Evolutionary conservation across 2,888 invertebrate genomes (phyloP), one percentile per base, ranked within the genome.

Genomic region (Octonoba sinensis): DNA sequence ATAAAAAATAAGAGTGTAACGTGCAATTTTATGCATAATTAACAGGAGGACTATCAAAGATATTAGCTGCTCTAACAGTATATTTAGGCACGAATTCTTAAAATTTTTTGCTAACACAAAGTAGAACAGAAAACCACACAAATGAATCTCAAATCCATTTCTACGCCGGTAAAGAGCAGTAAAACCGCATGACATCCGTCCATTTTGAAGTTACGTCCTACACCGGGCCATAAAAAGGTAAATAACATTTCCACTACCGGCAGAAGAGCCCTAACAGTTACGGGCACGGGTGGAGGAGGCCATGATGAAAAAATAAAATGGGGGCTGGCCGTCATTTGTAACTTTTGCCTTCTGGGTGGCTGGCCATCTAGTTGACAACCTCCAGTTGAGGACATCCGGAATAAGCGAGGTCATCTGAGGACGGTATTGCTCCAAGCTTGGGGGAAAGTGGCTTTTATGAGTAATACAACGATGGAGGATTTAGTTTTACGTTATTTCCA

Each of bases 271-370:
- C 27, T n/a, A 24, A 51, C n/a, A 12, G 60, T 18, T 8, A 15
- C n/a, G 18, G n/a, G 27, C 44, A 27, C 22, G 44, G 47, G 27
- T 54, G 54, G 57, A 36, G 47, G 51, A 60, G 18, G 18, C 36
- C 27, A 36, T 36, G 8, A 6, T 36, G 36, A 8, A 36, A 36
- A 36, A 36, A 36, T 36, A 36, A 36, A 36, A 36, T 36, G 36
- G 36, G 36, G 36, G 36, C 36, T 36, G 64, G 62, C 24, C 70
- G 69, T 49, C 44, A 27, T 56, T 20, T 57, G 71, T 57, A 57
- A 78, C 57, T 54, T 18, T 11, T 27, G 51, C 78, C 72, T 79
- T 79, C 78, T 79, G 78, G 78, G 78, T 79, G 78, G 78, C 27
- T 72, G 22, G 36, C n/a, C 44, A 66, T 72, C 72, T 46, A 51